A percentile compares a stretch with the other conserved stretches of the same genome.
These are phyloP conservation scores for Ceratina calcarata DNA, from an alignment of 1,140 invertebrate genomes.

Conservation along the genomic window DNA sequence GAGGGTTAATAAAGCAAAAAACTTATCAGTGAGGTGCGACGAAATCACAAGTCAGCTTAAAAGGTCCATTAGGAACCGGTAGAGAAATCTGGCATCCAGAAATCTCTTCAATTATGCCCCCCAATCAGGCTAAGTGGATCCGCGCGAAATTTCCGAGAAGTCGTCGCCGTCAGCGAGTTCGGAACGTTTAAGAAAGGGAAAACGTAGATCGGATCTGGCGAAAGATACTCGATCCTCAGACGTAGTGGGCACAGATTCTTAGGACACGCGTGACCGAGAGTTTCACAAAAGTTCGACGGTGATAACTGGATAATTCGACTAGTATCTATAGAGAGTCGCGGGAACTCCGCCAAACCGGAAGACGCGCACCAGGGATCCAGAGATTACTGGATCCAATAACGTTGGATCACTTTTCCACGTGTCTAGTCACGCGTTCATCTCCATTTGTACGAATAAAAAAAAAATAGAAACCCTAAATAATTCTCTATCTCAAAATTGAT, in stretches of 20 bases:
- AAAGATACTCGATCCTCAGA: neutral
- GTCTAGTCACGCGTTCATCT: neutral
- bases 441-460: too few relatives aligned
- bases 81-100: conserved; percentile 4
- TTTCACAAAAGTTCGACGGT: conserved; percentile 23
- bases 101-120: conserved; percentile 17
- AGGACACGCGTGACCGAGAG: neutral
- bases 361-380: neutral
- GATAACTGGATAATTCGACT: conserved; percentile 33
- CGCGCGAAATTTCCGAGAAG: neutral
- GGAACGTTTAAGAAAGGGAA: neutral
- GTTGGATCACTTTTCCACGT: conserved; percentile 20
- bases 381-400: conserved; percentile 44
- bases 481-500: too few relatives aligned
- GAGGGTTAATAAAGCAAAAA: too few relatives aligned
- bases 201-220: neutral
- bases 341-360: conserved; percentile 36
- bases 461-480: too few relatives aligned
- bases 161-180: conserved; percentile 9
- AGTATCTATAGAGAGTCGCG: conserved; percentile 26
- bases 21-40: neutral
- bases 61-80: neutral
- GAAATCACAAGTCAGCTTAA: neutral
- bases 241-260: neutral
- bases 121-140: conserved; percentile 26